Conservation (phyloP, 1,140 invertebrate species). For the Campoletis sonorensis region DNA sequence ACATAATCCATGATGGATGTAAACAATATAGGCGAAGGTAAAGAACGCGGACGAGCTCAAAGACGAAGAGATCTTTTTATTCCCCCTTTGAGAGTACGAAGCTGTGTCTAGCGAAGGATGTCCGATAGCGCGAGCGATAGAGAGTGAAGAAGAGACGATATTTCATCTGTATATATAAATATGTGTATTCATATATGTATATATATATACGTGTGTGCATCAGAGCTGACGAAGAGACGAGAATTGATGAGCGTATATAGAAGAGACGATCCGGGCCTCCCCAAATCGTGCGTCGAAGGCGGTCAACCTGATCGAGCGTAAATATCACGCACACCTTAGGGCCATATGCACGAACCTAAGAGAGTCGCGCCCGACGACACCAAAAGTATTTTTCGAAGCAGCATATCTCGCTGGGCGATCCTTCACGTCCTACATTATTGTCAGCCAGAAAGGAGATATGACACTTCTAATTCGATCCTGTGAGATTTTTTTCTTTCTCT, state of each 20-base stretch:
- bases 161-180: too few relatives aligned
- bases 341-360: neutral
- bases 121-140: constrained; percentile 31
- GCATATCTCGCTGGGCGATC: constrained; percentile 30
- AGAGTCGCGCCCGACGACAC: neutral
- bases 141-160: constrained; percentile 9
- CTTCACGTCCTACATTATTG: constrained; percentile 11
- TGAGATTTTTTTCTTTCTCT: neutral
- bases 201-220: neutral
- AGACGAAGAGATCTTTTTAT: neutral
- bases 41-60: neutral
- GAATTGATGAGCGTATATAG: constrained; percentile 20
- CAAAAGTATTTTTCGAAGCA: constrained; percentile 19
- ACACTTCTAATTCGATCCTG: constrained; percentile 24
- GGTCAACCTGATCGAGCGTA: constrained; percentile 30
- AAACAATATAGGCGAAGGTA: neutral
- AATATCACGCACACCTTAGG: constrained; percentile 13
- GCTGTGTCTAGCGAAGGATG: constrained; percentile 34
- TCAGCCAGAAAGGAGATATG: constrained; percentile 23
- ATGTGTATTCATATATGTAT: too few relatives aligned
- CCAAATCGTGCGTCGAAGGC: constrained; percentile 21
- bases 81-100: constrained; percentile 24
- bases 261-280: constrained; percentile 15
- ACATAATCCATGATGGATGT: neutral
- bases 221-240: constrained; percentile 18